Conservation (phyloP, 2,113 vertebrate genomes). For the Megaceryle torquata region DNA sequence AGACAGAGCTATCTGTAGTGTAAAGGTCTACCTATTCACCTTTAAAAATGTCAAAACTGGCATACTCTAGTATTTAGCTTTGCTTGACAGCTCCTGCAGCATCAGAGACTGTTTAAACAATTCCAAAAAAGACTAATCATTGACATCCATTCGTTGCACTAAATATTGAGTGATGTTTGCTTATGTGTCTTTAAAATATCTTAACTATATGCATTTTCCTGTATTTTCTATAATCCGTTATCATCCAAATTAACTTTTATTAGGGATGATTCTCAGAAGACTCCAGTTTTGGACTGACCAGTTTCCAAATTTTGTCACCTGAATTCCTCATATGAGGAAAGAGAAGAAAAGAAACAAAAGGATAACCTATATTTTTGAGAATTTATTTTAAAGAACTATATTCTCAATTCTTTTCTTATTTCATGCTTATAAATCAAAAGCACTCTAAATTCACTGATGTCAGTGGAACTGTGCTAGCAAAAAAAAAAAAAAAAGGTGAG, state of each 20-base stretch:
- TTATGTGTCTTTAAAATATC: neutral
- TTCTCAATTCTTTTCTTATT: neutral
- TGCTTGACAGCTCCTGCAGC: neutral
- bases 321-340: neutral
- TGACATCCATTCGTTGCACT: neutral
- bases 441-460: neutral
- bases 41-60: slow-evolving; percentile 12
- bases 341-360: neutral
- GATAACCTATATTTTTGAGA: neutral
- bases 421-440: neutral
- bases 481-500: neutral
- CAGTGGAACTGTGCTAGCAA: neutral
- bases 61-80: neutral
- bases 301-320: neutral
- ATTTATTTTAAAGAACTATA: neutral
- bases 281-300: neutral
- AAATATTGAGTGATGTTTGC: neutral
- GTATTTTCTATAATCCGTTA: neutral
- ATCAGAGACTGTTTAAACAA: neutral
- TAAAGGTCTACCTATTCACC: neutral
- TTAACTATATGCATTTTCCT: neutral
- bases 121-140: neutral
- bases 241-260: neutral
- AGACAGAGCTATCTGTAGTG: neutral
- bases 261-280: neutral